Base-by-base conservation (phyloP, 2,888 invertebrate genomes). In the Blastobasis adustella region DNA sequence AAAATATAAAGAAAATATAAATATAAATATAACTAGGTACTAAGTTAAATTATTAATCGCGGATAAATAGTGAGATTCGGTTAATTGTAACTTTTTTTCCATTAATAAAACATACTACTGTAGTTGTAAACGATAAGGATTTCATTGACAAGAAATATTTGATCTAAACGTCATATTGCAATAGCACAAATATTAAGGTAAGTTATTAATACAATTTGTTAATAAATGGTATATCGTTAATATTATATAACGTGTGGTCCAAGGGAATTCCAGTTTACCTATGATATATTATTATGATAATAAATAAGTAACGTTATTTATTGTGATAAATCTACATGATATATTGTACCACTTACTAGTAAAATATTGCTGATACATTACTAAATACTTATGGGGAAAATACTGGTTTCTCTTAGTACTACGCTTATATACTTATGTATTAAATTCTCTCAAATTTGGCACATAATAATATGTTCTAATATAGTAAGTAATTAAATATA, bases 381-480 rank as follows among this genome's bases (percentile, higher is more conserved):
- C 59, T 62, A 65, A 64, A 62, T 61, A 55, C 53, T 61, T 63
- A 62, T 58, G 54, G 63, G 66, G 63, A 69, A 76, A 78, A 80
- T 79, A 79, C 76, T 77, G 71, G 5, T 65, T 58, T 73, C 66
- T 69, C 66, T 69, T 63, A 67, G 66, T 71, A 71, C 61, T 47
- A 42, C 23, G 23, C 23, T 23, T 68, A 73, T 56, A 58, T 69
- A 71, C 47, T 48, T 52, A 50, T 7, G 44, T 70, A 72, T 74
- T 81, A 85, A 84, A 82, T 82, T 82, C 82, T 82, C 76, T 83
- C 81, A 71, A 79, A 76, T 72, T 82, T 82, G 81, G 79, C 79
- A 78, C 80, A 67, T 74, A 69, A 67, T 61, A 62, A 69, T 68
- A 64, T 59, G 23, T 23, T 23, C 23, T 23, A 23, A 23, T 23